phyloP scores from a whole-genome alignment of 2,888 invertebrate genomes.

The Limnephilus marmoratus region DNA sequence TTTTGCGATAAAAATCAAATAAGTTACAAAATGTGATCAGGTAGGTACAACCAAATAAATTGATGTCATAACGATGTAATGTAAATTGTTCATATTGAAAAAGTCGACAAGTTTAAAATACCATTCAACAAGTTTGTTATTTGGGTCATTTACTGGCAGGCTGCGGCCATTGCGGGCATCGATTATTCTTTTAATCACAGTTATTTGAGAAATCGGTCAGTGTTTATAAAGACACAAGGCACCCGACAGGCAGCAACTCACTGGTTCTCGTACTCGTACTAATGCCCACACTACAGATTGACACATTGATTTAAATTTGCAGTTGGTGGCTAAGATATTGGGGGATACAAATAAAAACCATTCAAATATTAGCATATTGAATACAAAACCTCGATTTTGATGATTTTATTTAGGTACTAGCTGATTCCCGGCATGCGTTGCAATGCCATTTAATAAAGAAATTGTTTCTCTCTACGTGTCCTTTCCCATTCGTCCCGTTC shows the following conservation, averaged over 20 bases:
- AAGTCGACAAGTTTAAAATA: not conserved
- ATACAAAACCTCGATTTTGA: too few species aligned
- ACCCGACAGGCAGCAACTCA: not conserved
- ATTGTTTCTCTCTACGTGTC: too few species aligned
- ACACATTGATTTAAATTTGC: not conserved
- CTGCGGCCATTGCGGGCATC: not conserved
- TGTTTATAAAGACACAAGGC: not conserved
- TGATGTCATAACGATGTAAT: not conserved
- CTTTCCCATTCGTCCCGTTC: too few species aligned
- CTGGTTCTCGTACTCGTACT: not conserved
- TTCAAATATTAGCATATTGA: not conserved
- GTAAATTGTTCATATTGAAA: not conserved
- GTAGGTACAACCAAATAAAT: not conserved
- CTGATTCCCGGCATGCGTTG: too few species aligned
- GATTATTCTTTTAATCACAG: slow-evolving; percentile 1
- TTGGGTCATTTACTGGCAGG: not conserved
- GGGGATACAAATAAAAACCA: not conserved
- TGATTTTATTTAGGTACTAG: too few species aligned
- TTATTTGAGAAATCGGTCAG: not conserved
- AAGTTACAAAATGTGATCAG: not conserved
- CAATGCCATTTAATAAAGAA: too few species aligned
- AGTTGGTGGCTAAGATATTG: not conserved
- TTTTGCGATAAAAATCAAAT: not conserved
- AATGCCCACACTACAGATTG: not conserved
- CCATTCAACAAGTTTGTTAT: not conserved